These are phyloP conservation scores for Haliclona indistincta DNA, from an alignment of 37 sponge, comb jelly and placozoan species.

Conservation along the genomic window DNA sequence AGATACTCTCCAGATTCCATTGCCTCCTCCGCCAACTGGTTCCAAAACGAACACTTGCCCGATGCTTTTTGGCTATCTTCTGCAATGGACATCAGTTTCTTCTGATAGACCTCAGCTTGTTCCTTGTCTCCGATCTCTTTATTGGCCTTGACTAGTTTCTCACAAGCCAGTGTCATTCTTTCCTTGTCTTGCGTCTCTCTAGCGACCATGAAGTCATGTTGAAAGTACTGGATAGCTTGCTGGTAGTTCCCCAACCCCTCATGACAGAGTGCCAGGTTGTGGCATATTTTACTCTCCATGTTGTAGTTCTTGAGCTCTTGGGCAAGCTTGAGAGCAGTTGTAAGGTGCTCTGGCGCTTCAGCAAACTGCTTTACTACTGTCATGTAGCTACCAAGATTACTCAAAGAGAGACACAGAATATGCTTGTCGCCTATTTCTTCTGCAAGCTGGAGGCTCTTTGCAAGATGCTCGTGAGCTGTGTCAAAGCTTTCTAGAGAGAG, in stretches of 20 bases:
- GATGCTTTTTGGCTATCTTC: constrained; percentile 73
- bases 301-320: constrained; percentile 64
- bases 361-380: constrained; percentile 46
- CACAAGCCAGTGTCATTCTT: constrained; percentile 81
- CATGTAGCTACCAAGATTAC: constrained; percentile 83
- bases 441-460: constrained; percentile 66
- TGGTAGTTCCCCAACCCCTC: constrained; percentile 79
- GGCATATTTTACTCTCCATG: constrained; percentile 77
- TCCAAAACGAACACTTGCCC: constrained; percentile 73
- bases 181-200: constrained; percentile 85
- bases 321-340: constrained; percentile 58
- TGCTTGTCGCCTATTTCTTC: constrained; percentile 56
- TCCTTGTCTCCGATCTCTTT: constrained; percentile 74
- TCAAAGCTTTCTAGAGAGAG: constrained; percentile 74
- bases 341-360: constrained; percentile 58
- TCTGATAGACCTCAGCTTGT: constrained; percentile 79
- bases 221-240: constrained; percentile 84
- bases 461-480: constrained; percentile 64
- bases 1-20: constrained; percentile 59
- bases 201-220: constrained; percentile 80
- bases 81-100: constrained; percentile 66
- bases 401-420: constrained; percentile 70
- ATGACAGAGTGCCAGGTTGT: constrained; percentile 80
- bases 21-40: constrained; percentile 83
- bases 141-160: constrained; percentile 71